These are phyloP conservation scores for Plebejus melissa DNA, from an alignment of 2,888 invertebrate species.

Conservation along the genomic window DNA sequence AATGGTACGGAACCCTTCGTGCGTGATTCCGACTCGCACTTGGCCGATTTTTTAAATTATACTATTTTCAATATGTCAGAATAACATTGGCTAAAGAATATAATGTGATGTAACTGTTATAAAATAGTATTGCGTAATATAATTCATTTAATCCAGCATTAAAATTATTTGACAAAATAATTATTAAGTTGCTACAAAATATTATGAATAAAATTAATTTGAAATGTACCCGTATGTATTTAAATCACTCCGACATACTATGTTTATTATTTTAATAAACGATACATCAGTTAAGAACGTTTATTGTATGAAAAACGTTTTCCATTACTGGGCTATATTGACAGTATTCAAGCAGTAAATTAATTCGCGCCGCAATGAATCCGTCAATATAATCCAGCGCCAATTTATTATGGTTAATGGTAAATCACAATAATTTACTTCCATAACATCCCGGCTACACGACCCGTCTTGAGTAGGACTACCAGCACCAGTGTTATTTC, in stretches of 20 bases:
- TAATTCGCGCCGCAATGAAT: slow-evolving; percentile 29
- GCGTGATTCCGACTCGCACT: too few species aligned
- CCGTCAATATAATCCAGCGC: slow-evolving; percentile 30
- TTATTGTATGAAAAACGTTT: slow-evolving; percentile 18
- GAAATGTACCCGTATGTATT: not conserved
- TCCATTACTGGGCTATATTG: slow-evolving; percentile 3
- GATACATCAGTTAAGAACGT: not conserved
- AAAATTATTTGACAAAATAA: not conserved
- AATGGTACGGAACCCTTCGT: too few species aligned
- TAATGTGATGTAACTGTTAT: not conserved
- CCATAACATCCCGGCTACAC: not conserved
- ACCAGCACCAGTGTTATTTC: too few species aligned
- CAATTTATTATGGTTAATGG: slow-evolving; percentile 31
- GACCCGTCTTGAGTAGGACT: not conserved
- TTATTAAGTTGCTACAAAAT: not conserved
- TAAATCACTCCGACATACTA: not conserved
- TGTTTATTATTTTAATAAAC: not conserved
- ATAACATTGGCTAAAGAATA: not conserved
- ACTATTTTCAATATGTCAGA: not conserved
- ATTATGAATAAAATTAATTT: not conserved
- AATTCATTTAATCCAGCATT: not conserved
- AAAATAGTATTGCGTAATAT: not conserved
- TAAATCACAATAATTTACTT: slow-evolving; percentile 28
- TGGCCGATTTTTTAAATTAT: too few species aligned
- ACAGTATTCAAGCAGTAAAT: slow-evolving; percentile 25